Base-by-base conservation (phyloP, 2,888 invertebrate species). In the Catocala sponsa region DNA sequence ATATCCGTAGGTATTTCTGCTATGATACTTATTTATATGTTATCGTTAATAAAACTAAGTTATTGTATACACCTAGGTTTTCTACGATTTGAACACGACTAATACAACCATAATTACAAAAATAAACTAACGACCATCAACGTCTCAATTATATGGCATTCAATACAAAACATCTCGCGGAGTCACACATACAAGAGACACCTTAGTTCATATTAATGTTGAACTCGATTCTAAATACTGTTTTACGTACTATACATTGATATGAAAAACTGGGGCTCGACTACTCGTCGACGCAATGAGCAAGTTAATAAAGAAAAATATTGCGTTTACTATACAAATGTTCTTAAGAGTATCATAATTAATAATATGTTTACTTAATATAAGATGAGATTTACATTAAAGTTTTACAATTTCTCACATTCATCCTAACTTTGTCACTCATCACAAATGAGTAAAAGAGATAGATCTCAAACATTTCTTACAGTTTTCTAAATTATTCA, bases 71-170 rank as follows among this genome's bases (percentile, higher is more conserved):
- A 63, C 52, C 52, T 72, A 75, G 62, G 50, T 64, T 70, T 63
- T 64, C 48, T 70, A 70, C 61, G 32, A 56, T 74, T 72, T 76
- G 76, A 76, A 76, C 74, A 76, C 77, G 67, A 70, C 62, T 66
- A 59, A 65, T 74, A 76, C 77, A 76, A 76, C 76, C 76, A 74
- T 74, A 57, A 70, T 72, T 64, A 68, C 33, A 65, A 70, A 73
- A 65, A 65, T 68, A 72, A 59, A 55, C 65, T 65, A 62, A 65
- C 49, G 25, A 65, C 46, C 54, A 43, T 63, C 62, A 56, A 73
- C 60, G 59, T 72, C 65, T 69, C 62, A 50, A 69, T 59, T 72
- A 70, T 74, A 76, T 76, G 77, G 76, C 76, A 76, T 74, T 70
- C 56, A 73, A 55, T 62, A 56, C 53, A 61, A 57, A 65, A 25